Percentiles rank a stretch among this genome's conserved stretches.
These are phyloP conservation scores for Diaperis boleti DNA, from an alignment of 2,888 invertebrate species.

Conservation along the genomic window DNA sequence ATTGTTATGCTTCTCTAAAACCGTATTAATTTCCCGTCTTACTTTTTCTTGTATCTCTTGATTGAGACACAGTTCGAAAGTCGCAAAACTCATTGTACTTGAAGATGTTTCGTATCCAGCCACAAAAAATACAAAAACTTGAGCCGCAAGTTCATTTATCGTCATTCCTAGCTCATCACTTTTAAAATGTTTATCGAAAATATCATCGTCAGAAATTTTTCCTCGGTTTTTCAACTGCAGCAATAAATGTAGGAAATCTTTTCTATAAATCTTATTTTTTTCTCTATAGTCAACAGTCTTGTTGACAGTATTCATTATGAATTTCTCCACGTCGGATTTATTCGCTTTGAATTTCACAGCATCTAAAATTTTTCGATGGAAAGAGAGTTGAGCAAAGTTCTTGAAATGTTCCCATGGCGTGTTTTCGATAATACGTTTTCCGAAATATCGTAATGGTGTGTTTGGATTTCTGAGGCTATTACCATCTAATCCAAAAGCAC, in stretches of 20 bases:
- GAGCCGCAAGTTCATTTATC: slow-evolving; percentile 44
- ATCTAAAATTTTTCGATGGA: not conserved
- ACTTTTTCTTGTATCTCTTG: slow-evolving; percentile 45
- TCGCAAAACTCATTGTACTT: slow-evolving; percentile 42
- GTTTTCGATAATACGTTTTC: slow-evolving; percentile 10
- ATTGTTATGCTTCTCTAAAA: slow-evolving; percentile 31
- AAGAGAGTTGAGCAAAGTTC: not conserved
- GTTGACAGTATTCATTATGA: slow-evolving; percentile 54
- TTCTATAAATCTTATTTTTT: slow-evolving; percentile 58
- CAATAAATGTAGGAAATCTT: slow-evolving; percentile 67
- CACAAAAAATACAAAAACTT: slow-evolving; percentile 65
- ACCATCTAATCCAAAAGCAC: slow-evolving; percentile 71
- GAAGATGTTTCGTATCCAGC: slow-evolving; percentile 48
- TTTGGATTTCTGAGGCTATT: slow-evolving; percentile 68
- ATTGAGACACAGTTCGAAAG: slow-evolving; percentile 45
- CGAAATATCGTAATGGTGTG: slow-evolving; percentile 63
- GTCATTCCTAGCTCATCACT: slow-evolving; percentile 34
- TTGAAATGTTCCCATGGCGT: not conserved
- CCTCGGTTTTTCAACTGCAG: slow-evolving; percentile 61
- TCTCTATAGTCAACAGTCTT: slow-evolving; percentile 63
- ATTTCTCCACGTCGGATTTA: slow-evolving; percentile 35
- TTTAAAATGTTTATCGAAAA: slow-evolving; percentile 43
- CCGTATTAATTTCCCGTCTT: slow-evolving; percentile 45
- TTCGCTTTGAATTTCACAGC: slow-evolving; percentile 24
- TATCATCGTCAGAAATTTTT: slow-evolving; percentile 36